These are phyloP conservation scores for Cydia splendana DNA, from an alignment of 1,140 invertebrate genomes.

Conservation along the genomic window DNA sequence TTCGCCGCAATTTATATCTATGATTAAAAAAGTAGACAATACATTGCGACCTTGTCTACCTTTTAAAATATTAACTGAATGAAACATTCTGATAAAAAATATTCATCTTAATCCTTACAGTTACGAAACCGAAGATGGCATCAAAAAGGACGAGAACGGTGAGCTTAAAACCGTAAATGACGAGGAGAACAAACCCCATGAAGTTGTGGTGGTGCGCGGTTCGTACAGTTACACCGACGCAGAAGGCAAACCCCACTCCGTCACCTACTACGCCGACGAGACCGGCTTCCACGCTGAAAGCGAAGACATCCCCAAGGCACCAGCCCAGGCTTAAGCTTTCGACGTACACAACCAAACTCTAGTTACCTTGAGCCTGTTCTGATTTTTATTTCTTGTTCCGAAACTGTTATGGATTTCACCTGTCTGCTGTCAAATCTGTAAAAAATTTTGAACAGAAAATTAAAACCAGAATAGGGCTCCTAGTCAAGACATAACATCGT, in stretches of 20 bases:
- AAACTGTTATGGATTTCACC: no score
- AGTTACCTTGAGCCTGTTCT: not conserved
- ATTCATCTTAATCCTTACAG: slow-evolving; percentile 46
- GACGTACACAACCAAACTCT: not conserved
- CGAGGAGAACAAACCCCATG: slow-evolving; percentile 72
- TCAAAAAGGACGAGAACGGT: slow-evolving; percentile 58
- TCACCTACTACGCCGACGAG: slow-evolving; percentile 80
- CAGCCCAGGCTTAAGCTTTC: slow-evolving; percentile 34
- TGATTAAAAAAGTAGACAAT: no score
- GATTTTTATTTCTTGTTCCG: no score
- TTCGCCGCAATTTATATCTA: no score
- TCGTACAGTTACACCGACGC: slow-evolving; percentile 60
- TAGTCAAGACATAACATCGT: not conserved
- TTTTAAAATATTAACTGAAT: no score
- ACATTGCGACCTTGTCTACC: no score
- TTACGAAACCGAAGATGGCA: slow-evolving; percentile 68
- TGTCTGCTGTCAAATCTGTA: no score
- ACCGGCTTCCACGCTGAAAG: slow-evolving; percentile 78
- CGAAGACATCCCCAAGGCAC: slow-evolving; percentile 57
- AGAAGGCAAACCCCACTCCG: slow-evolving; percentile 58
- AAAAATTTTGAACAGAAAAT: no score
- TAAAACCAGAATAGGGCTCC: not conserved
- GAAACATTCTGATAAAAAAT: not conserved
- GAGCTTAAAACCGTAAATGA: slow-evolving; percentile 64
- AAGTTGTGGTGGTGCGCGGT: slow-evolving; percentile 69